Conservation (phyloP, 2,797 vertebrate genomes). For the Picus viridis region DNA sequence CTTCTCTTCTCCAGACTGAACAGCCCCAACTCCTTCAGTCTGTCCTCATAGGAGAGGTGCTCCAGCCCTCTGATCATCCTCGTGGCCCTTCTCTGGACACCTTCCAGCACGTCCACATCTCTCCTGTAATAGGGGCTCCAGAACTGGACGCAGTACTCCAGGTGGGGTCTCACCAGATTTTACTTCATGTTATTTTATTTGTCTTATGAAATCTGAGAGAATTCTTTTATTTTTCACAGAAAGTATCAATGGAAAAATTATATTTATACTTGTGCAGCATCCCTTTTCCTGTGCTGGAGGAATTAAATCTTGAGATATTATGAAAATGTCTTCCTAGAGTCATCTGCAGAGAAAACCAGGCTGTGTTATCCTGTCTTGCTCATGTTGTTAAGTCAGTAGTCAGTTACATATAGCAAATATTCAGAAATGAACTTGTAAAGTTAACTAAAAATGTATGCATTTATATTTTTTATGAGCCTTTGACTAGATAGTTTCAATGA, state of each 20-base stretch:
- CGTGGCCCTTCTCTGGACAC: too few species aligned
- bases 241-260: neutral
- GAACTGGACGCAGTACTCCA: too few species aligned
- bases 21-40: too few species aligned
- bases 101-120: too few species aligned
- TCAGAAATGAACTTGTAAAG: neutral
- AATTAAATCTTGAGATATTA: neutral
- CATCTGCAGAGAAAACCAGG: neutral
- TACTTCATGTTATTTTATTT: conserved; percentile 1
- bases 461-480: neutral
- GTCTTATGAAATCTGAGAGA: conserved; percentile 9
- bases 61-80: too few species aligned
- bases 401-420: neutral
- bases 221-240: neutral
- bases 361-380: neutral
- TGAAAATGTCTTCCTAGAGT: neutral
- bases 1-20: too few species aligned
- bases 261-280: neutral
- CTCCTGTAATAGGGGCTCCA: too few species aligned
- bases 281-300: neutral
- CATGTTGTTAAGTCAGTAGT: neutral
- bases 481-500: neutral
- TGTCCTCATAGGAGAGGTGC: too few species aligned
- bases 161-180: too few species aligned
- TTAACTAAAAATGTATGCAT: neutral